Evolutionary conservation across 2,888 invertebrate genomes (phyloP).

Genomic region (Caenorhabditis sp.): DNA sequence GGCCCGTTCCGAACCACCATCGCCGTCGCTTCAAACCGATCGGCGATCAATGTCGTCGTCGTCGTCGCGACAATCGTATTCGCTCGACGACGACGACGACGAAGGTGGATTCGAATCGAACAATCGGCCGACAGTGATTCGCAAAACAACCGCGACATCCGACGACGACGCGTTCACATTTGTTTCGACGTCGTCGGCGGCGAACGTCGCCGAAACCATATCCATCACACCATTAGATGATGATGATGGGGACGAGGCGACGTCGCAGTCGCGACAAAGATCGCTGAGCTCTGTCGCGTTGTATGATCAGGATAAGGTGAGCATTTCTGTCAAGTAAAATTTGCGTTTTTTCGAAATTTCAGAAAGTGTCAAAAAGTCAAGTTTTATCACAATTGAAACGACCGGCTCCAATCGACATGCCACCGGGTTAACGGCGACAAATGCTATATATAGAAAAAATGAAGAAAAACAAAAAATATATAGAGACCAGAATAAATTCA

Average conservation of each 20-base stretch:
- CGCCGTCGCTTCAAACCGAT: slow-evolving; percentile 8
- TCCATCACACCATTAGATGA: slow-evolving; percentile 59
- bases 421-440: neutral
- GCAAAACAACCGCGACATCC: slow-evolving; percentile 42
- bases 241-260: too few relatives aligned
- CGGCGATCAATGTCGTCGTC: slow-evolving; percentile 6
- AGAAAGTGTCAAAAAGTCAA: slow-evolving; percentile 36
- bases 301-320: slow-evolving; percentile 42
- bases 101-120: slow-evolving; percentile 12
- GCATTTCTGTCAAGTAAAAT: neutral
- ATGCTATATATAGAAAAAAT: too few relatives aligned
- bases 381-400: slow-evolving; percentile 55
- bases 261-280: slow-evolving; percentile 38
- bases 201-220: slow-evolving; percentile 52
- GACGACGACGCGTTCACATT: slow-evolving; percentile 52
- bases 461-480: slow-evolving; percentile 2
- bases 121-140: slow-evolving; percentile 46
- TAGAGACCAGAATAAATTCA: neutral
- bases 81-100: slow-evolving; percentile 26
- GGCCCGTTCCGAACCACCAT: slow-evolving; percentile 39
- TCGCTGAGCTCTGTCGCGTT: slow-evolving; percentile 55
- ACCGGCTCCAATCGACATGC: slow-evolving; percentile 55
- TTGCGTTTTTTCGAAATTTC: slow-evolving; percentile 3
- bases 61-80: slow-evolving; percentile 7
- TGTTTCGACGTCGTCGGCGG: too few relatives aligned